A percentile compares a stretch with the other conserved stretches of the same genome.
These are phyloP conservation scores for Aulostomus chinensis DNA, from an alignment of 2,797 vertebrate genomes.

Conservation along the genomic window DNA sequence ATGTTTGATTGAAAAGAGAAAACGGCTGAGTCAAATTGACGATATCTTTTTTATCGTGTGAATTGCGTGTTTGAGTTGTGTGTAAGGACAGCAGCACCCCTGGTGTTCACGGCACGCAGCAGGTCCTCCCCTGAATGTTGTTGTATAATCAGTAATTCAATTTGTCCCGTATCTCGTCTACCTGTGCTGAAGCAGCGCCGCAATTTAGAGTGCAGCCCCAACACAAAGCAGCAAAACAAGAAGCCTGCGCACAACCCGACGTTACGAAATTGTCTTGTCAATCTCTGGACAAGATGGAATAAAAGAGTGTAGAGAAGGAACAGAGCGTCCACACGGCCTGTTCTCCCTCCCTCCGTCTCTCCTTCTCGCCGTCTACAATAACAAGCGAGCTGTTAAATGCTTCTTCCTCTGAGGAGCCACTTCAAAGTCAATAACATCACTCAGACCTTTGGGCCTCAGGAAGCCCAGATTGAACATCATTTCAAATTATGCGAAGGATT, in stretches of 20 bases:
- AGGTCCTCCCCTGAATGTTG: no score
- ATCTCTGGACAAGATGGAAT: slow-evolving; percentile 19
- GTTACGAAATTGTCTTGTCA: slow-evolving; percentile 31
- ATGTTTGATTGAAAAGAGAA: no score
- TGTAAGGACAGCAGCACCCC: background rate
- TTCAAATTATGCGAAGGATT: slow-evolving; percentile 64
- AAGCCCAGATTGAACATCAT: slow-evolving; percentile 47
- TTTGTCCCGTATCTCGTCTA: slow-evolving; percentile 32
- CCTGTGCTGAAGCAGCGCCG: slow-evolving; percentile 5
- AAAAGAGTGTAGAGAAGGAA: slow-evolving; percentile 3
- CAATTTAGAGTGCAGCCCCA: slow-evolving; percentile 33
- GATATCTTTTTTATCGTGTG: no score
- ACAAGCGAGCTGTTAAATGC: slow-evolving; percentile 38
- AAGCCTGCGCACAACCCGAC: background rate
- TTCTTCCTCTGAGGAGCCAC: slow-evolving; percentile 47
- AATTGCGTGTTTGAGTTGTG: no score
- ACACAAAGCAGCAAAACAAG: slow-evolving; percentile 29
- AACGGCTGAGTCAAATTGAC: no score
- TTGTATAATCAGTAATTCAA: slow-evolving; percentile 23
- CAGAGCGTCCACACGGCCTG: background rate
- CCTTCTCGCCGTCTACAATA: slow-evolving; percentile 19
- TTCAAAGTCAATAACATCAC: slow-evolving; percentile 62
- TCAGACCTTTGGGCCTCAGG: slow-evolving; percentile 50
- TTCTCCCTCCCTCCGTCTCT: background rate
- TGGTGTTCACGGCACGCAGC: no score